Percentiles rank a stretch among this genome's conserved stretches.
Evolutionary conservation across 2,888 invertebrate genomes (phyloP).

Genomic region (Dioctria rufipes): DNA sequence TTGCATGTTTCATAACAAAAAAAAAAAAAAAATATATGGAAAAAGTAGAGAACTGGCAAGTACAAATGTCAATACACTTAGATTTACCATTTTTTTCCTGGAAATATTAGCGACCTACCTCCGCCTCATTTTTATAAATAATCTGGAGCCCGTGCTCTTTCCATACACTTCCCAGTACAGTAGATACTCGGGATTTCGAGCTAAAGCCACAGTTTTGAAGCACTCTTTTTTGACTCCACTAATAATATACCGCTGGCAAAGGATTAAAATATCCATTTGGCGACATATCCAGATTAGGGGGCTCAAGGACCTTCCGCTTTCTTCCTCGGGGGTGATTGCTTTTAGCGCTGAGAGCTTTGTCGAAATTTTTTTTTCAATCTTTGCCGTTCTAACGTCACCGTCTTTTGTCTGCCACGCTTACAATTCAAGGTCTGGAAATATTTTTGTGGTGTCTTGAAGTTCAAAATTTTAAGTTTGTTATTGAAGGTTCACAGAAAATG

Average conservation of each 20-base stretch:
- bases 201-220: conserved; percentile 2
- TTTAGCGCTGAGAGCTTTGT: conserved; percentile 41
- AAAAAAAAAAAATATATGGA: conserved; percentile 26
- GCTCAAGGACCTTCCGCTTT: conserved; percentile 46
- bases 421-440: conserved; percentile 5
- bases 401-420: conserved; percentile 25
- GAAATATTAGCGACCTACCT: conserved; percentile 52
- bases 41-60: conserved; percentile 44
- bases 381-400: not conserved
- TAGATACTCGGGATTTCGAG: not conserved
- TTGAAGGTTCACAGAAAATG: too few relatives aligned
- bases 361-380: conserved; percentile 17
- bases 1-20: conserved; percentile 36
- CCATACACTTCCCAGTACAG: too few relatives aligned
- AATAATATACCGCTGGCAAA: conserved; percentile 46
- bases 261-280: conserved; percentile 54
- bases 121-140: conserved; percentile 44
- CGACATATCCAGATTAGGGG: conserved; percentile 53
- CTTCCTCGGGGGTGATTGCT: conserved; percentile 33
- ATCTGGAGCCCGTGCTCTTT: not conserved
- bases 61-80: conserved; percentile 54
- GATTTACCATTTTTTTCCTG: conserved; percentile 44
- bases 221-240: conserved; percentile 33
- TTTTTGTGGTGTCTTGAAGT: not conserved
- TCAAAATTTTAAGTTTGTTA: too few relatives aligned